These are phyloP conservation scores for Danio choprae DNA, from an alignment of 2,797 vertebrate genomes.

Conservation along the genomic window DNA sequence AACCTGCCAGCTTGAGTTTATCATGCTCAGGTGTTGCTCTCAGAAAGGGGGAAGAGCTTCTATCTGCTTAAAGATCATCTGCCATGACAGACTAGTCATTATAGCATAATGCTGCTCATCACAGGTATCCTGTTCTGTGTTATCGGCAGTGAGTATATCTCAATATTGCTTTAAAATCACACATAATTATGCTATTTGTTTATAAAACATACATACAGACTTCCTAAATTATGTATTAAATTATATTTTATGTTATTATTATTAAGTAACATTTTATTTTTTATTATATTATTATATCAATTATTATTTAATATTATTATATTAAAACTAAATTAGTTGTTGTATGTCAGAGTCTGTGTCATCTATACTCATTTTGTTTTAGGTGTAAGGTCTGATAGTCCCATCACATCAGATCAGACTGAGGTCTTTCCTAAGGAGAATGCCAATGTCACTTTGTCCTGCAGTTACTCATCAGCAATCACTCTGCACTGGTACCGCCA, in stretches of 20 bases:
- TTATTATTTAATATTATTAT: no score
- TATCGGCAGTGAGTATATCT: constrained; percentile 10
- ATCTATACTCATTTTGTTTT: neutral
- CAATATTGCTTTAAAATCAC: neutral
- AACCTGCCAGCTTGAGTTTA: constrained; percentile 3
- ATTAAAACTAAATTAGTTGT: neutral
- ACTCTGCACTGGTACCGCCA: constrained; percentile 41
- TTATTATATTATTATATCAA: no score
- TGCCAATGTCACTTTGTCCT: constrained; percentile 21
- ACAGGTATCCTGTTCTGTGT: constrained; percentile 7
- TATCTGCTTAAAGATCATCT: neutral
- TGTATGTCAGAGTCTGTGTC: neutral
- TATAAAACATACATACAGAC: neutral
- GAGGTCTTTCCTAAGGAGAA: constrained; percentile 10
- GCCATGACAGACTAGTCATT: neutral
- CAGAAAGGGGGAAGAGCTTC: constrained; percentile 5
- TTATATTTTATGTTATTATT: no score
- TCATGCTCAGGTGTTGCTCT: neutral
- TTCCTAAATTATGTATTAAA: no score
- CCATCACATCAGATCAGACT: constrained; percentile 10
- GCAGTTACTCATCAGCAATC: constrained; percentile 27
- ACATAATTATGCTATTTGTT: neutral
- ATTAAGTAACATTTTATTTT: no score
- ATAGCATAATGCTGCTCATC: constrained; percentile 17
- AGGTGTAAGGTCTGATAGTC: constrained; percentile 28